These are phyloP conservation scores for Orussus abietinus DNA, from an alignment of 1,140 invertebrate species.

Conservation along the genomic window DNA sequence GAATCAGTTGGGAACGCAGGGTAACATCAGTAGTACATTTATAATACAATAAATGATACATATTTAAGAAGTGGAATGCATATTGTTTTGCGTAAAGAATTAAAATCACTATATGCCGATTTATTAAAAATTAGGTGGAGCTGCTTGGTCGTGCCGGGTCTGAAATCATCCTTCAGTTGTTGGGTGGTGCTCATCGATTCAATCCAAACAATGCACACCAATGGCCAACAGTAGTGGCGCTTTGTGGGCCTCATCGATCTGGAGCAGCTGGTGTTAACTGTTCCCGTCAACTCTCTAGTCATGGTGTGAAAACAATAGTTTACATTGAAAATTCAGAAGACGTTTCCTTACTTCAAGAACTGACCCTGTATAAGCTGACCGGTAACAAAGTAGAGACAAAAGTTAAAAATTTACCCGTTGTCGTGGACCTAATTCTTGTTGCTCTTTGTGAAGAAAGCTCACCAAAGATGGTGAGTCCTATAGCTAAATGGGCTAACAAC, in stretches of 20 bases:
- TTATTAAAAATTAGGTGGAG: slow-evolving; percentile 56
- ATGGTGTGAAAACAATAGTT: slow-evolving; percentile 72
- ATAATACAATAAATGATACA: neutral
- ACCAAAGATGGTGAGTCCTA: slow-evolving; percentile 42
- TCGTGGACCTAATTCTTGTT: slow-evolving; percentile 68
- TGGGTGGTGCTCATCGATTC: slow-evolving; percentile 70
- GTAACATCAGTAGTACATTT: too few species aligned
- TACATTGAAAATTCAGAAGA: slow-evolving; percentile 58
- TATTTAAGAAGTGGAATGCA: too few species aligned
- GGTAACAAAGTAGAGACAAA: slow-evolving; percentile 56
- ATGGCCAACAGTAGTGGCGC: slow-evolving; percentile 69
- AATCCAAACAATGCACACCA: slow-evolving; percentile 81
- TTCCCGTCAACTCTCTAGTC: slow-evolving; percentile 76
- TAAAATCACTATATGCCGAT: too few species aligned
- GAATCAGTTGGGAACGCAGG: slow-evolving; percentile 63
- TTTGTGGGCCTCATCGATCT: slow-evolving; percentile 66
- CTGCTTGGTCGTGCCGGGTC: slow-evolving; percentile 71
- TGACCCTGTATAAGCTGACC: slow-evolving; percentile 62
- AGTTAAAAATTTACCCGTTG: slow-evolving; percentile 57
- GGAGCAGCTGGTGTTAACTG: slow-evolving; percentile 74
- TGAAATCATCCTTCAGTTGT: slow-evolving; percentile 73
- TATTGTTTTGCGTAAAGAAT: too few species aligned
- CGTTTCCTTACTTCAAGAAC: slow-evolving; percentile 55
- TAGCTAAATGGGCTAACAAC: slow-evolving; percentile 64
- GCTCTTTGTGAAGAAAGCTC: slow-evolving; percentile 58